Evolutionary conservation across 2,888 invertebrate species (phyloP).

Genomic region (Psococerastis gibbosa): DNA sequence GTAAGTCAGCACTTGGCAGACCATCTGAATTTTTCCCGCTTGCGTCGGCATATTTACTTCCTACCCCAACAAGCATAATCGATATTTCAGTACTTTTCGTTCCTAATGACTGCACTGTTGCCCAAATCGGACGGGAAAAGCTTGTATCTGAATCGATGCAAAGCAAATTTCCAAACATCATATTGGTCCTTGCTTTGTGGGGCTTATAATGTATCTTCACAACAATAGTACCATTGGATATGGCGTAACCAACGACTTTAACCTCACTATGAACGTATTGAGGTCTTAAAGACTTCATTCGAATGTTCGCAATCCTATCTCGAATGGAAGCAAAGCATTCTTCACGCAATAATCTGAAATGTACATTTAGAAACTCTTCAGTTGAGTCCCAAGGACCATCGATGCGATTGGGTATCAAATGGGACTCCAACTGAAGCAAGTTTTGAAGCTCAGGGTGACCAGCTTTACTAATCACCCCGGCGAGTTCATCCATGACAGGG

Average conservation of each 20-base stretch:
- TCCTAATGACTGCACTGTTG: neutral
- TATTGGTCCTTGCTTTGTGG: neutral
- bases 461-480: neutral
- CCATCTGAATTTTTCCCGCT: no score
- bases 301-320: neutral
- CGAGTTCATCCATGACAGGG: neutral
- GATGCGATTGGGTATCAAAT: neutral
- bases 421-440: neutral
- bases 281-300: neutral
- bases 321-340: no score
- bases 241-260: neutral
- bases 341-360: neutral
- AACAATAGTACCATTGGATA: neutral
- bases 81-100: neutral
- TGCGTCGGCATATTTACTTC: neutral
- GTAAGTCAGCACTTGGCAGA: neutral
- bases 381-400: neutral
- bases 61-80: neutral
- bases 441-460: neutral
- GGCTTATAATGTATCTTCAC: neutral
- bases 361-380: slow-evolving; percentile 1
- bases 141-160: neutral
- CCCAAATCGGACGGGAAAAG: neutral
- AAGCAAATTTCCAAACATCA: neutral
- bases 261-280: neutral